Percentiles rank a stretch among this genome's conserved stretches.
These are phyloP conservation scores for Zophobas atratus DNA, from an alignment of 1,140 invertebrate species.

Conservation along the genomic window DNA sequence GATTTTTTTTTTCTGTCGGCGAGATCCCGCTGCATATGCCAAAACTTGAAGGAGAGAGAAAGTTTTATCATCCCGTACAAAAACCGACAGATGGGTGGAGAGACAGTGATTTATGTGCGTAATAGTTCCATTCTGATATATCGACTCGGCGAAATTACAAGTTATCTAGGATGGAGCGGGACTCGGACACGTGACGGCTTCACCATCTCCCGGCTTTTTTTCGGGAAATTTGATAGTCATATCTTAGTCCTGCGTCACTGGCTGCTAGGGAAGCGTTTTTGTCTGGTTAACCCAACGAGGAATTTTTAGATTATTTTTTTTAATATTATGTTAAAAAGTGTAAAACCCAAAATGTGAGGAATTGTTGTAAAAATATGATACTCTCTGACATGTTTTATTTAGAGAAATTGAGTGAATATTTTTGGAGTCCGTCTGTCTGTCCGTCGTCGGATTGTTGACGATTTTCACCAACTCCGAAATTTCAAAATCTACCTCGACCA, in stretches of 20 bases:
- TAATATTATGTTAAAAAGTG: too few relatives aligned
- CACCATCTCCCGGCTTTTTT: constrained; percentile 6
- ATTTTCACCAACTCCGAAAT: too few relatives aligned
- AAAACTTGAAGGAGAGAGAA: constrained; percentile 29
- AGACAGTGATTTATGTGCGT: constrained; percentile 35
- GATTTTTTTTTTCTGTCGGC: background rate
- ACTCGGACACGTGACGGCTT: constrained; percentile 22
- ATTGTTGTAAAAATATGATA: too few relatives aligned
- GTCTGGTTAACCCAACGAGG: constrained; percentile 9
- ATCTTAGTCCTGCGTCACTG: background rate
- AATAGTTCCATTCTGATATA: constrained; percentile 38
- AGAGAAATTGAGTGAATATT: too few relatives aligned
- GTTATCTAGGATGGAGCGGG: constrained; percentile 22
- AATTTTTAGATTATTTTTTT: too few relatives aligned
- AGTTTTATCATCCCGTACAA: constrained; percentile 31
- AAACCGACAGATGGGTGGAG: constrained; percentile 36
- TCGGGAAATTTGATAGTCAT: constrained; percentile 30
- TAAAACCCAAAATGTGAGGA: too few relatives aligned
- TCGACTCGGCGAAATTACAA: constrained; percentile 14
- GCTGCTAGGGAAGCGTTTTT: constrained; percentile 1
- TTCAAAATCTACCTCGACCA: too few relatives aligned
- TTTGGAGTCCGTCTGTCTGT: too few relatives aligned
- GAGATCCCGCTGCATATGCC: constrained; percentile 9
- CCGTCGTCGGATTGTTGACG: too few relatives aligned
- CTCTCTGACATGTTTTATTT: too few relatives aligned